These are phyloP conservation scores for Erebia ligea DNA, from an alignment of 2,888 invertebrate species.

Conservation along the genomic window DNA sequence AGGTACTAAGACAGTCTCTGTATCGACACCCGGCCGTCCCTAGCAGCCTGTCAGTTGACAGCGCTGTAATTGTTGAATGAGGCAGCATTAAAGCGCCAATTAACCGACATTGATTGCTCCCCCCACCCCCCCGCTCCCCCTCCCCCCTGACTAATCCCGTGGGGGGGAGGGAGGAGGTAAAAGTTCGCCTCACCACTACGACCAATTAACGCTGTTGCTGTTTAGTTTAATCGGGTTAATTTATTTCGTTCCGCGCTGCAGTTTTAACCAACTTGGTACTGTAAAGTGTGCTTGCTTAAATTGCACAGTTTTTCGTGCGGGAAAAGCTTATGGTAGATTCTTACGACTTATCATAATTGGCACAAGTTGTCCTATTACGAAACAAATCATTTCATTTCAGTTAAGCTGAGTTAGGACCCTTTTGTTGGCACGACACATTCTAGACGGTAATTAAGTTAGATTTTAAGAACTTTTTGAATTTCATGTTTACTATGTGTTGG, in stretches of 20 bases:
- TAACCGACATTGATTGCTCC: slow-evolving; percentile 80
- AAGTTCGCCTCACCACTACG: slow-evolving; percentile 31
- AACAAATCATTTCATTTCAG: too few species aligned
- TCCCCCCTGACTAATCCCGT: slow-evolving; percentile 24
- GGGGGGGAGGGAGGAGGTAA: slow-evolving; percentile 30
- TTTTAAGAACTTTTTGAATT: too few species aligned
- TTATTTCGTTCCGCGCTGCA: slow-evolving; percentile 26
- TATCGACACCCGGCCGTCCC: slow-evolving; percentile 43
- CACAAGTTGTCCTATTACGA: too few species aligned
- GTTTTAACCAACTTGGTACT: background rate
- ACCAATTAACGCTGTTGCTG: slow-evolving; percentile 37
- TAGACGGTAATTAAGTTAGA: too few species aligned
- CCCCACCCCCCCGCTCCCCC: slow-evolving; percentile 49
- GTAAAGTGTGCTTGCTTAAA: too few species aligned
- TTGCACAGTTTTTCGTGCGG: too few species aligned
- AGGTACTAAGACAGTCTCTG: background rate
- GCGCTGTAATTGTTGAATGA: slow-evolving; percentile 79
- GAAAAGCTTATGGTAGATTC: too few species aligned
- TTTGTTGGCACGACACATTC: too few species aligned
- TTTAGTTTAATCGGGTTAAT: slow-evolving; percentile 37
- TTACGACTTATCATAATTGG: too few species aligned
- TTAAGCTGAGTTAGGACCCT: too few species aligned
- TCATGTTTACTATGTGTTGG: too few species aligned
- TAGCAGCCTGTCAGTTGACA: slow-evolving; percentile 60
- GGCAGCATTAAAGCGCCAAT: slow-evolving; percentile 80